Percentiles rank a stretch among this genome's conserved stretches.
These are phyloP conservation scores for Ectemnius cavifrons DNA, from an alignment of 2,888 invertebrate genomes.

Conservation along the genomic window DNA sequence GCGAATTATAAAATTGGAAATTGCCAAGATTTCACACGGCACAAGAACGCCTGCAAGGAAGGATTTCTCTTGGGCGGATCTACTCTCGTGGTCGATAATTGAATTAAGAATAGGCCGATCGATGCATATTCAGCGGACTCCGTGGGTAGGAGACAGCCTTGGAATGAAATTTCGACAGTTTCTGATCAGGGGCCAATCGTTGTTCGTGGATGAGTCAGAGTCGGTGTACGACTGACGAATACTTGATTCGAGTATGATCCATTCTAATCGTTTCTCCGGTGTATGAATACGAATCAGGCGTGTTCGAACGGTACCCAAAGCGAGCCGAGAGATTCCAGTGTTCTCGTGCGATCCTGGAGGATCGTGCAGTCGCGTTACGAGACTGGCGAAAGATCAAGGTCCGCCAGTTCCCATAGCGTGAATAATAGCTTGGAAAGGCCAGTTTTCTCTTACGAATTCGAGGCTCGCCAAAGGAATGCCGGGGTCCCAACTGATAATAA, in stretches of 20 bases:
- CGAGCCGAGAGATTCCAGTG: no score
- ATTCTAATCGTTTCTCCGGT: neutral
- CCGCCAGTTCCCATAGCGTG: no score
- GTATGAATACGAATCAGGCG: neutral
- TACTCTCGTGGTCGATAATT: conserved; percentile 30
- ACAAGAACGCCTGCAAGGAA: neutral
- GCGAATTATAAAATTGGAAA: conserved; percentile 59
- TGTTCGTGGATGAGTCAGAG: neutral
- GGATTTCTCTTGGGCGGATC: conserved; percentile 13
- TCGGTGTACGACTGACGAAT: neutral
- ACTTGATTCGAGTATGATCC: conserved; percentile 7
- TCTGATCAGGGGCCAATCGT: neutral
- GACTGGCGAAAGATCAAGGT: no score
- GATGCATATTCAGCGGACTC: neutral
- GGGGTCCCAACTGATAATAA: conserved; percentile 8
- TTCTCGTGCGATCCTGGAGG: no score
- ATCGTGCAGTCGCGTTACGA: no score
- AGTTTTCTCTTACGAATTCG: no score
- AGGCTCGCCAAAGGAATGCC: neutral
- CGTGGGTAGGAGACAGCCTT: neutral
- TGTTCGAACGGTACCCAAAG: neutral
- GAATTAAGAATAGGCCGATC: conserved; percentile 15
- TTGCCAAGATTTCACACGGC: conserved; percentile 42
- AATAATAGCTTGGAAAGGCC: no score
- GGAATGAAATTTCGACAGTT: neutral